Evolutionary conservation across 2,888 invertebrate genomes (phyloP).

Genomic region (Melanophora roralis): DNA sequence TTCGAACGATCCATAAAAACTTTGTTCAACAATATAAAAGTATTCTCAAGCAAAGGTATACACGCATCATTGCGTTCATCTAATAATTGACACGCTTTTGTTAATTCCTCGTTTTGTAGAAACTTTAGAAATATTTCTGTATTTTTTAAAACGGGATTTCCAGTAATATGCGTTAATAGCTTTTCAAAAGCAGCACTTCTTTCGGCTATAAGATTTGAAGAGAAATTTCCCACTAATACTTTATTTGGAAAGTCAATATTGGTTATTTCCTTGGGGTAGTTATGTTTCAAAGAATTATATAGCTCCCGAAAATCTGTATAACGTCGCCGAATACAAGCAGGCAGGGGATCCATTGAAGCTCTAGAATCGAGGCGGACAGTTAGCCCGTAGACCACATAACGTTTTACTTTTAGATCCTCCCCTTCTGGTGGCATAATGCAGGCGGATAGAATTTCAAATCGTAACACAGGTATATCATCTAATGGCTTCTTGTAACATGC

Average conservation of each 20-base stretch:
- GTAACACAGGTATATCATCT: constrained; percentile 70
- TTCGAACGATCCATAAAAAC: constrained; percentile 82
- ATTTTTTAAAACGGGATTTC: constrained; percentile 80
- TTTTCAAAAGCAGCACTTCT: constrained; percentile 83
- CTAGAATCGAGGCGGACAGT: constrained; percentile 81
- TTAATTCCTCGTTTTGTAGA: constrained; percentile 82
- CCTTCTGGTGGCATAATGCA: constrained; percentile 81
- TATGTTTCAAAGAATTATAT: constrained; percentile 81
- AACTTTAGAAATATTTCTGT: constrained; percentile 80
- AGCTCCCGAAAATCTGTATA: constrained; percentile 85
- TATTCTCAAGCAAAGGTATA: constrained; percentile 82
- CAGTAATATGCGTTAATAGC: constrained; percentile 80
- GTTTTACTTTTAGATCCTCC: constrained; percentile 79
- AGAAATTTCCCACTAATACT: constrained; percentile 84
- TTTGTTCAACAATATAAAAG: constrained; percentile 82
- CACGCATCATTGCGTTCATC: constrained; percentile 81
- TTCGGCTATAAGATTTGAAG: constrained; percentile 81
- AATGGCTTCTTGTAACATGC: constrained; percentile 63
- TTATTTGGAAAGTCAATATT: constrained; percentile 83
- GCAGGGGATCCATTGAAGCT: constrained; percentile 79
- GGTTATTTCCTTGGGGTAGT: constrained; percentile 79
- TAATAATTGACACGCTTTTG: constrained; percentile 80
- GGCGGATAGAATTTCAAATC: constrained; percentile 84
- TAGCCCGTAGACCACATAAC: constrained; percentile 84
- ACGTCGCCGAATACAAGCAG: constrained; percentile 83